phyloP scores from a whole-genome alignment of 2,113 vertebrate species.

The Erythrocercus mccallii region DNA sequence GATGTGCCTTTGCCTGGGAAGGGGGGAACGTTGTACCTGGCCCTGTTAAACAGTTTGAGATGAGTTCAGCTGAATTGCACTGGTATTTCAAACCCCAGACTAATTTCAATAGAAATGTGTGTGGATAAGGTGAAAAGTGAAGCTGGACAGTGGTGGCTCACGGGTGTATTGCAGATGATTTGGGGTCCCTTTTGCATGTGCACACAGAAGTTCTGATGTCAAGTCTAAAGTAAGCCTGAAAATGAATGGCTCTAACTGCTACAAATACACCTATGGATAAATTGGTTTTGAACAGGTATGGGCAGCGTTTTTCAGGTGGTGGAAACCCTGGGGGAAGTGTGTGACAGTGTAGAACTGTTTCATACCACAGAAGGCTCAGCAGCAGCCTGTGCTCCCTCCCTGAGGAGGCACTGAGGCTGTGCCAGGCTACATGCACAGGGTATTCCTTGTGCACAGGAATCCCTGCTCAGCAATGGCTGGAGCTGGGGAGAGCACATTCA shows the following conservation, averaged over 20 bases:
- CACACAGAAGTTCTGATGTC: not conserved
- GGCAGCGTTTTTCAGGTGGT: not conserved
- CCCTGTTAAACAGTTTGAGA: not conserved
- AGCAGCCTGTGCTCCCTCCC: not conserved
- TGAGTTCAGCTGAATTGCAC: not conserved
- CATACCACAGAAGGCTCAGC: not conserved
- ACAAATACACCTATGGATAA: not conserved
- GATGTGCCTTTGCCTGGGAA: not conserved
- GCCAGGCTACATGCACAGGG: not conserved
- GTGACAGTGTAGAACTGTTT: accelerated
- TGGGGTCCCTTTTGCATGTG: not conserved
- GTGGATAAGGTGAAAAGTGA: not conserved
- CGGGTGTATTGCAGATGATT: accelerated
- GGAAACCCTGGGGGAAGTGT: accelerated
- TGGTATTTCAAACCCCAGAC: not conserved
- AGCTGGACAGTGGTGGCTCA: not conserved
- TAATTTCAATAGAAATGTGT: not conserved
- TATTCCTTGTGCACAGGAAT: not conserved
- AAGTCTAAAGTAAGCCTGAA: not conserved
- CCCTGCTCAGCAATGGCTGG: not conserved
- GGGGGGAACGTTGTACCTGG: not conserved
- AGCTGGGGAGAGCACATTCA: not conserved
- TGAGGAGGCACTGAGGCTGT: not conserved
- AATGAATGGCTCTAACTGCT: not conserved
- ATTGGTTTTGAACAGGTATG: not conserved